phyloP scores from a whole-genome alignment of 2,797 vertebrate species.

The Merluccius polli region DNA sequence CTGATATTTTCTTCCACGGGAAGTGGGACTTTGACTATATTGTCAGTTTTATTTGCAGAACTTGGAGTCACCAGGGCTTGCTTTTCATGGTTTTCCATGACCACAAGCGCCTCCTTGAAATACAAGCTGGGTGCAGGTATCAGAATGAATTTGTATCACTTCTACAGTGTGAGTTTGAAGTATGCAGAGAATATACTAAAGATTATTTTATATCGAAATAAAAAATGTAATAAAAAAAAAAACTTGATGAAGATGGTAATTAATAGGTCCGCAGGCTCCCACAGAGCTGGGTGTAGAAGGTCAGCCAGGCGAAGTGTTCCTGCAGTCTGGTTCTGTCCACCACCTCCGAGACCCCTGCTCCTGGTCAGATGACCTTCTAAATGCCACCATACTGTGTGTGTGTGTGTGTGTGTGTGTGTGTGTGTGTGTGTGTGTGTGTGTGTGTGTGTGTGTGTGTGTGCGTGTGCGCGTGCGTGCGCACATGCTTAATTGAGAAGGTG shows the following conservation, averaged over 20 bases:
- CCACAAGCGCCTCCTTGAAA: background rate
- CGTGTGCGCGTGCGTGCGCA: constrained; percentile 14
- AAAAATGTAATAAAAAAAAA: no score
- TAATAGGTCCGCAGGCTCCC: background rate
- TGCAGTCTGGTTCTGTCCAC: background rate
- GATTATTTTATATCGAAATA: background rate
- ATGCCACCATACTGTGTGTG: constrained; percentile 17
- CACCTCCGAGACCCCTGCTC: constrained; percentile 25
- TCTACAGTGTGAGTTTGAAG: background rate
- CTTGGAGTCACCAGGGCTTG: no score
- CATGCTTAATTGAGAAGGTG: constrained; percentile 10
- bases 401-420: constrained; percentile 8
- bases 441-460: constrained; percentile 13
- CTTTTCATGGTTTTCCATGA: no score
- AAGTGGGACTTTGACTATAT: no score
- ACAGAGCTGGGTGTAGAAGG: background rate
- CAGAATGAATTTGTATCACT: background rate
- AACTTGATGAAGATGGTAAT: background rate
- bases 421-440: background rate
- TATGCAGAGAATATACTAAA: background rate
- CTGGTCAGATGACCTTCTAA: constrained; percentile 43
- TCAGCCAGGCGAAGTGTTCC: background rate
- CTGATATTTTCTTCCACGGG: no score
- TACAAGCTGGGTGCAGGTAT: background rate
- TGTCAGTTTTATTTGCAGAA: no score